Base-by-base conservation (phyloP, 2,113 vertebrate genomes). In the Ctenomys sociabilis region DNA sequence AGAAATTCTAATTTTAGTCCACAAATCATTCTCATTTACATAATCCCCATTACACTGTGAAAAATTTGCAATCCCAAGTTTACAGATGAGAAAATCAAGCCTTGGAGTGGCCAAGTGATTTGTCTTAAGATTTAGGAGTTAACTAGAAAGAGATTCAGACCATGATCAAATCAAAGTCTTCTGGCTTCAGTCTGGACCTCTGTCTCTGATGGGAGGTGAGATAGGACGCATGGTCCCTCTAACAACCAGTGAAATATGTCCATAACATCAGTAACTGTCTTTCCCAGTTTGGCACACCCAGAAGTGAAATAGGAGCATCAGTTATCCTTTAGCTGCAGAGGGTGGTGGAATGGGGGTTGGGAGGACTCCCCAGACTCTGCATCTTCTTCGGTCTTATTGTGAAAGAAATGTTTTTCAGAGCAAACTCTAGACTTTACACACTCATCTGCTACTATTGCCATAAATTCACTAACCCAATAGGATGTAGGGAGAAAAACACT, bases 361-460 rank as follows among this genome's bases (percentile, higher is more conserved):
- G 10, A 43, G 22, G 1, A 7, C 43, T 21, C 1, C 3, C 19
- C 28, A 35, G 11, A 5, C 17, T 40, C 49, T 12, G 26, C 2
- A 35, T 45, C 19, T 22, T 28, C 28, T 37, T 13, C 7, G 30
- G 16, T 11, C 59, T 63, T 10, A 66, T 16, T 32, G 7, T 0
- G 0, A 49, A 63, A 52, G 57, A 70, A n/a, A 19, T 0, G 1
- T 64, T 83, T 59, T 57, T n/a, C 61, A 94, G 61, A n/a, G 1
- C 10, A 19, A 43, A 7, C 11, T 61, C 19, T 59, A 63, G 54
- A 88, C 61, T 5, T 87, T 12, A 70, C n/a, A 28, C 6, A 3
- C 68, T 28, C 10, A 26, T 7, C 30, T 63, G 49, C 9, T 22
- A 35, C 37, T 54, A 72, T 0, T 30, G 45, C 14, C 40, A 63